Evolutionary conservation across 2,113 vertebrate genomes (phyloP), one percentile per base, ranked within the genome.

Genomic region (Bombycilla garrulus): DNA sequence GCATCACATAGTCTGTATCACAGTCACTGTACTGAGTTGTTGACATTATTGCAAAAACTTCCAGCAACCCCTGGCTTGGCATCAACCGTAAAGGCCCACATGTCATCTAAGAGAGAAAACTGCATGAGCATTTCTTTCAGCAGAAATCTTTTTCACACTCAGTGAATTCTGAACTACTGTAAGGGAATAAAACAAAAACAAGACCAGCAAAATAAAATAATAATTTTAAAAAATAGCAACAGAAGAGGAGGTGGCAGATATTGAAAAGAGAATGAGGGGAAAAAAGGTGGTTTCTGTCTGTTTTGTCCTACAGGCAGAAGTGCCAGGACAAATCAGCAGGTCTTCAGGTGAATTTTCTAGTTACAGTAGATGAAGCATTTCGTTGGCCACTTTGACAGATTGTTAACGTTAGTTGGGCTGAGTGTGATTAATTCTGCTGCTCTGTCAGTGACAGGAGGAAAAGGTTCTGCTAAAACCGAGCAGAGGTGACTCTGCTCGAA

Each of bases 401-500:
- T 98, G 98, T 99, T 98, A 98, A 97, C 80, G 98, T 99, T 99
- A 98, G 98, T 97, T 97, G 95, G 98, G 96, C 97, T 99, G 99
- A 99, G 98, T 98, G 98, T 99, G 99, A 99, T 99, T 99, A 99
- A 99, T 99, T 98, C 88, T 97, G 97, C 97, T 97, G 96, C 96
- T 98, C 95, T 98, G 98, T 97, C 97, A 97, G 97, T 98, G 98
- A 98, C 98, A 98, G 97, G 97, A 97, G 97, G 96, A 95, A 98
- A 97, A 92, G 92, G 97, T 97, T 97, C 97, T 95, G 95, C 97
- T 97, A 93, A 98, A 97, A 78, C 70, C 57, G 84, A 98, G 95
- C 94, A 95, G 97, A 98, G 97, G 97, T 96, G 97, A 98, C 97
- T 95, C 93, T 76, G 88, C 96, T 97, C 91, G 92, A 78, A 95